phyloP scores from a whole-genome alignment of 2,797 vertebrate genomes.

The Pangasius djambal region DNA sequence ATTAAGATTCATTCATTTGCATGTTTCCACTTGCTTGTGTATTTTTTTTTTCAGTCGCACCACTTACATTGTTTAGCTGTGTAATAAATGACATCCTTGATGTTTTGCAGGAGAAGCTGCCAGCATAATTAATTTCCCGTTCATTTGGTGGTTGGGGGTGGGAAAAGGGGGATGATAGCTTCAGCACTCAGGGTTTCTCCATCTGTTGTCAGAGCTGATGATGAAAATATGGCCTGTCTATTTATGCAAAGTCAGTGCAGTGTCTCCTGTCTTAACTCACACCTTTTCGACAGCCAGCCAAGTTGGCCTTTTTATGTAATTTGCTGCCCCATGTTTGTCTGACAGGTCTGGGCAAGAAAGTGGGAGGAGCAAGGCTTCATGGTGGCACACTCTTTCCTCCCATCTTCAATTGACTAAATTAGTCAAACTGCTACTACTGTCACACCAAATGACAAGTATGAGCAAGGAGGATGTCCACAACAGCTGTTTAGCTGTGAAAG shows the following conservation, averaged over 20 bases:
- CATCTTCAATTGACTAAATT: slow-evolving; percentile 60
- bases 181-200: slow-evolving; percentile 19
- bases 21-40: slow-evolving; percentile 60
- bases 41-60: slow-evolving; percentile 41
- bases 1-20: slow-evolving; percentile 76
- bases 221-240: slow-evolving; percentile 31
- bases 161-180: slow-evolving; percentile 35
- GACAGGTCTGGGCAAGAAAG: slow-evolving; percentile 1
- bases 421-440: slow-evolving; percentile 47
- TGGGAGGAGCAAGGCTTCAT: background rate
- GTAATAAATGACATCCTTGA: slow-evolving; percentile 70
- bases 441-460: slow-evolving; percentile 61
- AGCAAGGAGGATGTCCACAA: slow-evolving; percentile 43
- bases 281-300: slow-evolving; percentile 3
- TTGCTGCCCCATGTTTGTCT: background rate
- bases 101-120: slow-evolving; percentile 67
- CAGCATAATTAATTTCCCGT: slow-evolving; percentile 73
- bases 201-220: slow-evolving; percentile 42
- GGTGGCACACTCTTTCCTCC: background rate
- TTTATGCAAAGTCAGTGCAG: background rate
- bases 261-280: background rate
- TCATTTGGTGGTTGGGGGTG: slow-evolving; percentile 59
- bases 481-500: slow-evolving; percentile 39
- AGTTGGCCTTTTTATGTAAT: background rate
- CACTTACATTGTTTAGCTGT: slow-evolving; percentile 65